These are phyloP conservation scores for Smutsia temminckii DNA, from an alignment of 2,797 vertebrate species.

Conservation along the genomic window DNA sequence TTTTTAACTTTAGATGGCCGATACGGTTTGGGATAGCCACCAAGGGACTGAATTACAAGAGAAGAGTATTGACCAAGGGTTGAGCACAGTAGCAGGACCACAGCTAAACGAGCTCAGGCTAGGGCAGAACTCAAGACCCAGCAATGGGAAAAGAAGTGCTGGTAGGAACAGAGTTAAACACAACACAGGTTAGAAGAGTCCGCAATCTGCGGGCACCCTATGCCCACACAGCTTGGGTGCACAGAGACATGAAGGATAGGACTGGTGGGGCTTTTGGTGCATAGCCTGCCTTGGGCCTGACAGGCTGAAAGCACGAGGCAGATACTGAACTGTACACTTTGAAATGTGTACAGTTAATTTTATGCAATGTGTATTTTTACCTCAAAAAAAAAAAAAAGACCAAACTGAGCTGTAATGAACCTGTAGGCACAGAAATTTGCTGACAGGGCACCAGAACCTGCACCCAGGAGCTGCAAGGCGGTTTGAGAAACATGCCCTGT, in stretches of 20 bases:
- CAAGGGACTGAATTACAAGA: not conserved
- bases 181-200: not conserved
- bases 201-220: not conserved
- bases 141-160: not conserved
- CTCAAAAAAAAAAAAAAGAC: not conserved
- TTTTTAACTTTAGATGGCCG: not conserved
- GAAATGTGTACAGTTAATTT: not conserved
- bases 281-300: not conserved
- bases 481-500: not conserved
- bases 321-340: not conserved
- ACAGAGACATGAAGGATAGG: not conserved
- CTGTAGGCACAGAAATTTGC: not conserved
- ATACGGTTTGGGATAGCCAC: not conserved
- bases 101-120: not conserved
- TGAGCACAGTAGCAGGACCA: not conserved
- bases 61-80: not conserved
- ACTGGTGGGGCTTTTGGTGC: not conserved
- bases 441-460: not conserved
- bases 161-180: not conserved
- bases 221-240: not conserved
- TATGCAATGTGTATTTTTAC: not conserved
- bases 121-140: not conserved
- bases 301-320: not conserved
- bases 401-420: not conserved
- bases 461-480: not conserved